Evolutionary conservation across 1,140 invertebrate genomes (phyloP), one percentile per base, ranked within the genome.

Genomic region (Lethocerus indicus): DNA sequence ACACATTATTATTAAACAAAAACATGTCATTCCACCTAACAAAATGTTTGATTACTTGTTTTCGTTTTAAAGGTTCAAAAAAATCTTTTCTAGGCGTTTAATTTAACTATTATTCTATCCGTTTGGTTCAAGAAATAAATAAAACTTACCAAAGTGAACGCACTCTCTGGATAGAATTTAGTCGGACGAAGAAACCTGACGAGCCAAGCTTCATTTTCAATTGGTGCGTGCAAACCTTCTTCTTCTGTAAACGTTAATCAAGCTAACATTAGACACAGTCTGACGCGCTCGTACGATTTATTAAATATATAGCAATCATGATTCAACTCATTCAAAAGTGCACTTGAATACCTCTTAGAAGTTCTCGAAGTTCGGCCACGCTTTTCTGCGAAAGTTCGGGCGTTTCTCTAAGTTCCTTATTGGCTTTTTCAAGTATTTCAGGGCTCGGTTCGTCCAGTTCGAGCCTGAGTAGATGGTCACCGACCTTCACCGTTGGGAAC

Each of bases 91-190:
- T 7, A 36, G 7, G n/a, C 29, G n/a, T 9, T 32, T 32, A 9
- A 9, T 9, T 32, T 32, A 32, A 9, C 7, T 7, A 32, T n/a
- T 32, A 7, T 32, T 32, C 7, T 32, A 9, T 32, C 29, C 7
- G n/a, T n/a, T n/a, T n/a, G n/a, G 4, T 43, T 12, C n/a, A 23
- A 23, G 7, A 5, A 24, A 24, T 24, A 43, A 23, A 1, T 49
- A n/a, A 47, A 45, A 54, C 68, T 76, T 61, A 86, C 79, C 67
- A 85, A 64, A 37, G 79, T 72, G 29, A 70, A 63, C 0, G 83
- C 74, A 54, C 81, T 85, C 50, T 86, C 77, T 1, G 82, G 81
- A 58, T 87, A 86, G 60, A 79, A 87, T 64, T 87, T 86, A 60
- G 75, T 78, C 1, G 83, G 83, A 21, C 84, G 69, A 14, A 87